These are phyloP conservation scores for Zelostemma sp. DNA, from an alignment of 1,140 invertebrate species.

Conservation along the genomic window DNA sequence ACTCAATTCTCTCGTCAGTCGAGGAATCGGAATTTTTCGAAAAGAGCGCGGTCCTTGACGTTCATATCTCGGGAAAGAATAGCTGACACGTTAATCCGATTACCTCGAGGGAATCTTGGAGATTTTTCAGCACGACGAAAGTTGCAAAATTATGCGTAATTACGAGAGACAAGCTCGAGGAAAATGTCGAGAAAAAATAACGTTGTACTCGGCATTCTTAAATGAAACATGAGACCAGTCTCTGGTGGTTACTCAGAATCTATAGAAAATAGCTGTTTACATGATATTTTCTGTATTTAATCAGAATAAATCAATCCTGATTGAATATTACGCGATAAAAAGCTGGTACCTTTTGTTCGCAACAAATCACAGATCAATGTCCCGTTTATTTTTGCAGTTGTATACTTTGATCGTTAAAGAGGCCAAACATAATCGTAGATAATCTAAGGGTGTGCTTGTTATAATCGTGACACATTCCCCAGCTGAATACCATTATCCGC, in stretches of 20 bases:
- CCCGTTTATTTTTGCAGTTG: too few species aligned
- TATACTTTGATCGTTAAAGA: too few species aligned
- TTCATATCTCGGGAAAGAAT: conserved; percentile 22
- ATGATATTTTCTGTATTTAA: conserved; percentile 26
- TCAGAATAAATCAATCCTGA: conserved; percentile 4
- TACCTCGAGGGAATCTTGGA: conserved; percentile 12
- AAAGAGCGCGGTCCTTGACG: conserved; percentile 11
- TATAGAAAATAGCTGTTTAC: conserved; percentile 10
- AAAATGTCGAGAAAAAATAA: conserved; percentile 20
- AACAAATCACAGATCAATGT: too few species aligned
- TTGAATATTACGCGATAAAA: too few species aligned
- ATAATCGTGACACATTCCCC: too few species aligned
- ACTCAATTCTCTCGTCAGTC: neutral
- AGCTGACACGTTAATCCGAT: conserved; percentile 29
- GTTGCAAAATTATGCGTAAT: conserved; percentile 40
- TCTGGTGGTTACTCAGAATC: neutral
- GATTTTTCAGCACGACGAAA: conserved; percentile 27
- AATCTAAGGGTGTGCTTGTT: too few species aligned
- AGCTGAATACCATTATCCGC: too few species aligned
- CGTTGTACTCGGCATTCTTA: conserved; percentile 12
- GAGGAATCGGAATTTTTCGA: conserved; percentile 8
- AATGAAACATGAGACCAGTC: conserved; percentile 14
- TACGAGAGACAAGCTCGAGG: conserved; percentile 7
- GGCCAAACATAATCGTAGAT: too few species aligned
- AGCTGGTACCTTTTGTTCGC: neutral